Evolutionary conservation across 2,113 vertebrate species (phyloP).

Genomic region (Regulus satrapa): DNA sequence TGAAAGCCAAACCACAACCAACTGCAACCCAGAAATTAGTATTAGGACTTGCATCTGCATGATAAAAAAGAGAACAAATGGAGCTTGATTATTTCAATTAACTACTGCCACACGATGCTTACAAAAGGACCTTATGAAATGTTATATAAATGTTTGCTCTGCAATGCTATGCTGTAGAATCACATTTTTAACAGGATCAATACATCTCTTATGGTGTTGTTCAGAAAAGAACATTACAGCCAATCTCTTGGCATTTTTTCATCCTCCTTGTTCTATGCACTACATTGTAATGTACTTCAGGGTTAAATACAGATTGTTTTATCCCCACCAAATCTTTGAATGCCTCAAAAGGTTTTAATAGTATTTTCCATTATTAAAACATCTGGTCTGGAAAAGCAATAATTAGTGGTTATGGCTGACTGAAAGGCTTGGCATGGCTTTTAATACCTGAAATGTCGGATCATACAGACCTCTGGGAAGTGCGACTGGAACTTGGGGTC

Average conservation of each 20-base stretch:
- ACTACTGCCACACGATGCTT: neutral
- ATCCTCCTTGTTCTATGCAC: neutral
- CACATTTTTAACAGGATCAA: slow-evolving; percentile 14
- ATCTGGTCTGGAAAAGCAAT: slow-evolving; percentile 56
- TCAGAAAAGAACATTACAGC: neutral
- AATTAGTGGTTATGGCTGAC: slow-evolving; percentile 52
- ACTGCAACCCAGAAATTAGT: neutral
- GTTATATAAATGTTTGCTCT: slow-evolving; percentile 32
- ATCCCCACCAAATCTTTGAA: neutral
- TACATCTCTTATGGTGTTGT: neutral
- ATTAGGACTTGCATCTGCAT: neutral
- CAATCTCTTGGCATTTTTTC: neutral
- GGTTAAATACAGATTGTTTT: slow-evolving; percentile 25
- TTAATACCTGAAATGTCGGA: slow-evolving; percentile 41
- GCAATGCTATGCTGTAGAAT: neutral
- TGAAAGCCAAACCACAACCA: slow-evolving; percentile 33
- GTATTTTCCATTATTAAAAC: slow-evolving; percentile 62
- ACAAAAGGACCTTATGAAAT: neutral
- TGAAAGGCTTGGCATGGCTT: slow-evolving; percentile 41
- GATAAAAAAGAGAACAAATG: slow-evolving; percentile 8
- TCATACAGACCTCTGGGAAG: slow-evolving; percentile 88
- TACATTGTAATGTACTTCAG: neutral
- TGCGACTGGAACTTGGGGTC: slow-evolving; percentile 88
- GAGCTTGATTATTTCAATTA: slow-evolving; percentile 39
- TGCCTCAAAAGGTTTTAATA: slow-evolving; percentile 42